phyloP scores from a whole-genome alignment of 2,888 invertebrate species.

The Epinotia bilunana region DNA sequence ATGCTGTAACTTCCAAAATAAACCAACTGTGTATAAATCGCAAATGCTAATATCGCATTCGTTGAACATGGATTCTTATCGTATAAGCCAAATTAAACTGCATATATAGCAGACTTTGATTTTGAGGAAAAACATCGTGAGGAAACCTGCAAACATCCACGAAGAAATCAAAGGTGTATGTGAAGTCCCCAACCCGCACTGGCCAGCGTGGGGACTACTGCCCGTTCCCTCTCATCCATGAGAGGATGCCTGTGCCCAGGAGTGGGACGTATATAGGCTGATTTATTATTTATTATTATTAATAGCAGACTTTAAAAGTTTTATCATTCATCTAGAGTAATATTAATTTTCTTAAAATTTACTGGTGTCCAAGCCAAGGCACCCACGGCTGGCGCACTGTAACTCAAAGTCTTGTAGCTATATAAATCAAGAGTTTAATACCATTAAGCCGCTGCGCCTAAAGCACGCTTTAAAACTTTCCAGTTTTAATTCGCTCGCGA shows the following conservation, averaged over 20 bases:
- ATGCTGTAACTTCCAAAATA: not conserved
- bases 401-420: slow-evolving; percentile 60
- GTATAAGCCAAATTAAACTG: not conserved
- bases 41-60: not conserved
- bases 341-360: slow-evolving; percentile 33
- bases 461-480: slow-evolving; percentile 73
- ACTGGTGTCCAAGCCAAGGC: slow-evolving; percentile 30
- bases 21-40: not conserved
- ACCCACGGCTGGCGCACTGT: slow-evolving; percentile 52
- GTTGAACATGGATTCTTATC: not conserved
- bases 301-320: not conserved
- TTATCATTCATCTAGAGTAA: not conserved
- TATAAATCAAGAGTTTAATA: slow-evolving; percentile 80
- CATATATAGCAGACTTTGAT: not conserved
- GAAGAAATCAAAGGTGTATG: too few relatives aligned
- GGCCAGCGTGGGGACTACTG: too few relatives aligned
- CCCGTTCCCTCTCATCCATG: too few relatives aligned
- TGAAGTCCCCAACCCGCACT: too few relatives aligned
- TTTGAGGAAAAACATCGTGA: too few relatives aligned
- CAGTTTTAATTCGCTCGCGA: slow-evolving; percentile 74
- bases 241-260: too few relatives aligned
- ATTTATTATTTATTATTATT: too few relatives aligned
- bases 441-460: slow-evolving; percentile 73
- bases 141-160: too few relatives aligned
- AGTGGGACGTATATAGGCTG: too few relatives aligned